Conservation (phyloP, 2,797 vertebrate species). For the Nothura maculosa region DNA sequence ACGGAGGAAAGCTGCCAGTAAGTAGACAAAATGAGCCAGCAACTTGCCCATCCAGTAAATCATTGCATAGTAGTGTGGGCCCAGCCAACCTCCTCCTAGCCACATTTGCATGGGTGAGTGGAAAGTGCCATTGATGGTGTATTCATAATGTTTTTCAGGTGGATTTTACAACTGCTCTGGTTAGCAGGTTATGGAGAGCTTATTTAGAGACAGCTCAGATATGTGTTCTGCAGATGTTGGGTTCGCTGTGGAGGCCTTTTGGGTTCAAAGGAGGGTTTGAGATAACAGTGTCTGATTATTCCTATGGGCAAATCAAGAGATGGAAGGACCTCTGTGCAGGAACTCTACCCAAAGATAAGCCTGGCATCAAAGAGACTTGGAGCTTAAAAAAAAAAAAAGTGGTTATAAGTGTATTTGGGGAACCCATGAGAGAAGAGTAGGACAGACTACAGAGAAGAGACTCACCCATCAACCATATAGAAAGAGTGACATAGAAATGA, state of each 20-base stretch:
- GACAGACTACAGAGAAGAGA: no score
- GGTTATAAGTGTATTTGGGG: no score
- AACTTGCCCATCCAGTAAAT: not conserved
- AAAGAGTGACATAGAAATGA: no score
- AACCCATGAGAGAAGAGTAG: no score
- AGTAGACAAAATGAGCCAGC: not conserved
- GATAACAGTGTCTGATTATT: not conserved
- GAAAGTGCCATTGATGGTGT: accelerated
- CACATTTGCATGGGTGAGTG: not conserved
- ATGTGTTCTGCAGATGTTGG: not conserved
- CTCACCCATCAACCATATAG: no score
- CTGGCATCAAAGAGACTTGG: not conserved
- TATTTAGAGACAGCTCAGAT: not conserved
- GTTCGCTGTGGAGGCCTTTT: not conserved
- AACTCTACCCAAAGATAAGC: not conserved
- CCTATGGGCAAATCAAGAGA: not conserved
- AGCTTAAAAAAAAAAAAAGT: not conserved
- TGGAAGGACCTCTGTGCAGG: not conserved
- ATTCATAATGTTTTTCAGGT: not conserved
- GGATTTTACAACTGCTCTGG: not conserved
- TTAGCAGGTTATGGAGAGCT: not conserved
- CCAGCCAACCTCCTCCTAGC: not conserved
- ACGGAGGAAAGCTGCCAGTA: not conserved
- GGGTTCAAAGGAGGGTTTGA: not conserved
- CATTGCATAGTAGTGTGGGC: accelerated